Evolutionary conservation across 37 sponge, comb jelly and placozoan genomes (phyloP).

Genomic region (Tethya wilhelma): DNA sequence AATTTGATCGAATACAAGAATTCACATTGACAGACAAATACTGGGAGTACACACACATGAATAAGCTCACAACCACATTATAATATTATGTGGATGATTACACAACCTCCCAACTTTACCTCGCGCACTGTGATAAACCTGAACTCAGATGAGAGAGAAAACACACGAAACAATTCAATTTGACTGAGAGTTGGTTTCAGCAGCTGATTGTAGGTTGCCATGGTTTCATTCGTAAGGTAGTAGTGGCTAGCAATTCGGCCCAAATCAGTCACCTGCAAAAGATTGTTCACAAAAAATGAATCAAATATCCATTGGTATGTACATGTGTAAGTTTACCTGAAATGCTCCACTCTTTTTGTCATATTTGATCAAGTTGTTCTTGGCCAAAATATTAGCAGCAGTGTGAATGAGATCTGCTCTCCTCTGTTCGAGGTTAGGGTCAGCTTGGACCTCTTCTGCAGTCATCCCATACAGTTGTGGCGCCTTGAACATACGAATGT

Average conservation of each 20-base stretch:
- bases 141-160: slow-evolving; percentile 98
- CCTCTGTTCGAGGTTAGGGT: slow-evolving; percentile 89
- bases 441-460: slow-evolving; percentile 70
- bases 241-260: slow-evolving; percentile 99
- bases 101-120: slow-evolving; percentile 19
- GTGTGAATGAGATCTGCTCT: slow-evolving; percentile 97
- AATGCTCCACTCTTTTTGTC: slow-evolving; percentile 94
- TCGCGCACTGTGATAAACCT: slow-evolving; percentile 96
- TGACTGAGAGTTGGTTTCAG: slow-evolving; percentile 96
- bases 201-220: slow-evolving; percentile 94
- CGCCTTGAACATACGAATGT: slow-evolving; percentile 91
- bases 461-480: slow-evolving; percentile 91
- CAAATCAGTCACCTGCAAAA: slow-evolving; percentile 87
- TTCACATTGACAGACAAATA: not conserved
- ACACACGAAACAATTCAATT: slow-evolving; percentile 96
- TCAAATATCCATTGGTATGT: too few species aligned
- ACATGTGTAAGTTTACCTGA: slow-evolving; percentile 79
- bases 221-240: slow-evolving; percentile 91
- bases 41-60: too few species aligned
- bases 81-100: not conserved
- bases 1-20: not conserved
- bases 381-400: slow-evolving; percentile 87
- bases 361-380: slow-evolving; percentile 92
- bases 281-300: slow-evolving; percentile 1
- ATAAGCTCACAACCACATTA: too few species aligned